Evolutionary conservation across 1,140 invertebrate species (phyloP).

Genomic region (Parapsyche elsis): DNA sequence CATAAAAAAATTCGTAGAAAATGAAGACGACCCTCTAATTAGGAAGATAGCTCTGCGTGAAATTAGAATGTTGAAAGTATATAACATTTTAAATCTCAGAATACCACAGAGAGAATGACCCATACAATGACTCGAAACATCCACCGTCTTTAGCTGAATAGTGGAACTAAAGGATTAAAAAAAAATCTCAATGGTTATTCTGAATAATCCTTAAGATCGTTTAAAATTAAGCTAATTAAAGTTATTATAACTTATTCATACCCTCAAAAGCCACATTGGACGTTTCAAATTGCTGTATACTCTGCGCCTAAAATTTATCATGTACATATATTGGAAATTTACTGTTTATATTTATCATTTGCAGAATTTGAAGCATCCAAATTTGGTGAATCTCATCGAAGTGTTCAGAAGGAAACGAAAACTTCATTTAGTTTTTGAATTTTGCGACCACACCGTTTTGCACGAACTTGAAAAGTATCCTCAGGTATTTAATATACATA

Average conservation of each 20-base stretch:
- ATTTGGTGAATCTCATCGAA: constrained; percentile 96
- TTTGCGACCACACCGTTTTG: constrained; percentile 96
- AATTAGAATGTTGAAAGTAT: constrained; percentile 96
- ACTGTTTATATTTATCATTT: constrained; percentile 53
- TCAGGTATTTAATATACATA: constrained; percentile 60
- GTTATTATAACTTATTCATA: too few relatives aligned
- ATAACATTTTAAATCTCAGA: neutral
- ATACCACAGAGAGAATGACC: too few relatives aligned
- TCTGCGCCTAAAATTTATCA: too few relatives aligned
- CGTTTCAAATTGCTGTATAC: too few relatives aligned
- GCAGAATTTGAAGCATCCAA: constrained; percentile 98
- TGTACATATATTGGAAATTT: neutral
- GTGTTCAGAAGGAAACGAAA: constrained; percentile 97
- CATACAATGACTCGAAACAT: too few relatives aligned
- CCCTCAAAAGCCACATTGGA: too few relatives aligned
- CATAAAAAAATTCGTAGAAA: constrained; percentile 99
- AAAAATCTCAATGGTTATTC: too few relatives aligned
- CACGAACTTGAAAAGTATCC: constrained; percentile 96
- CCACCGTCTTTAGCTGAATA: too few relatives aligned
- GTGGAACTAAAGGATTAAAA: too few relatives aligned
- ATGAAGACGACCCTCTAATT: constrained; percentile 98
- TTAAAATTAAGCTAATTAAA: too few relatives aligned
- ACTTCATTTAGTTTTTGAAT: constrained; percentile 98
- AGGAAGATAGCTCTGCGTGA: constrained; percentile 98
- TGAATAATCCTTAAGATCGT: too few relatives aligned